These are phyloP conservation scores for Microtus pennsylvanicus DNA, from an alignment of 2,113 vertebrate genomes.

Conservation along the genomic window DNA sequence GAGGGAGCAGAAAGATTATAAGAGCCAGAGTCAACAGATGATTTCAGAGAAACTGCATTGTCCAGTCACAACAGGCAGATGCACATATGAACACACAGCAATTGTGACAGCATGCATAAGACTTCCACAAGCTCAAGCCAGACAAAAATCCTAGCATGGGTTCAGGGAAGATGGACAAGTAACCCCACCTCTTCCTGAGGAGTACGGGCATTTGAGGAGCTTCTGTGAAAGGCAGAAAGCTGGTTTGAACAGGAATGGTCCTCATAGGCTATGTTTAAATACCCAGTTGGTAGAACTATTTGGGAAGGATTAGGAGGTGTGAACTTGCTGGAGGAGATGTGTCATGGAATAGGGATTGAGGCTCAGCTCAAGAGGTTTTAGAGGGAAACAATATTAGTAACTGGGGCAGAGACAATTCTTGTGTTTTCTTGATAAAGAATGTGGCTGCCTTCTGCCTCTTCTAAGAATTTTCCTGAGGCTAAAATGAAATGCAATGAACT, in stretches of 20 bases:
- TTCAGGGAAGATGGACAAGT: background rate
- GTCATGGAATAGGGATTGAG: background rate
- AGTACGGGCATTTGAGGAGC: background rate
- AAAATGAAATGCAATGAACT: background rate
- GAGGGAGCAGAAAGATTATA: background rate
- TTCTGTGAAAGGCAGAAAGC: background rate
- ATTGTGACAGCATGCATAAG: background rate
- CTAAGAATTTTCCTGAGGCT: background rate
- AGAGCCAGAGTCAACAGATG: background rate
- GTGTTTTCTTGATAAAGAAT: background rate
- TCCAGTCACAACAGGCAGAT: background rate
- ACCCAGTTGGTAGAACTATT: background rate
- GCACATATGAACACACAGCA: background rate
- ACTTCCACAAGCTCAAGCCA: background rate
- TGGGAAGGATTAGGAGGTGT: background rate
- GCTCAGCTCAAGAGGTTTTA: background rate
- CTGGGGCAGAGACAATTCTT: background rate
- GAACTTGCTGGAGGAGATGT: background rate
- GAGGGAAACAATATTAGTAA: background rate
- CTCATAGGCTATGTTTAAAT: background rate
- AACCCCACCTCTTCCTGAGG: background rate
- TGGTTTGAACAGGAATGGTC: background rate
- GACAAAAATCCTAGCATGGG: background rate
- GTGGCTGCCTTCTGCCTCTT: background rate
- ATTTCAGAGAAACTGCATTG: background rate